These are phyloP conservation scores for Falco columbarius DNA, from an alignment of 2,797 vertebrate genomes.

Conservation along the genomic window DNA sequence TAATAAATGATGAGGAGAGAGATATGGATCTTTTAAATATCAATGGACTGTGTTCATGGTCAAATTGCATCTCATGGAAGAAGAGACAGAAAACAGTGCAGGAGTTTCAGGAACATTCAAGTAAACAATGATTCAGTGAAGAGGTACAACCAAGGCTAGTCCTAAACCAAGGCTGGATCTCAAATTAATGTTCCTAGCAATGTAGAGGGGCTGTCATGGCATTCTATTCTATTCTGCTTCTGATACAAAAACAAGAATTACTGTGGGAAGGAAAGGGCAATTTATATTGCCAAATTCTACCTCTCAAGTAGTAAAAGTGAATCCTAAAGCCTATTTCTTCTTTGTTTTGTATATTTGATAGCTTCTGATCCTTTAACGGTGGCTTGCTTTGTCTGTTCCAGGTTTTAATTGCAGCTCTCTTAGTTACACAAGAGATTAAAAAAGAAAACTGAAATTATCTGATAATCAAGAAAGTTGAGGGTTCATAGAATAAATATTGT, in stretches of 20 bases:
- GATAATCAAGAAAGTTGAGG: neutral
- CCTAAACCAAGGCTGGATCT: neutral
- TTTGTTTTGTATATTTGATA: neutral
- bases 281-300: neutral
- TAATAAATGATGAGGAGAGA: neutral
- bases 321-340: neutral
- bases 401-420: neutral
- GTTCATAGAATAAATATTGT: neutral
- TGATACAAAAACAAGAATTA: neutral
- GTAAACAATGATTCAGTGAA: neutral
- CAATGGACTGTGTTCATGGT: neutral
- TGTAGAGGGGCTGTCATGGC: neutral
- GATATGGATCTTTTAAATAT: neutral
- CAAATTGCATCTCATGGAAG: neutral
- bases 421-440: neutral
- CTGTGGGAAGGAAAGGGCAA: neutral
- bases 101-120: neutral
- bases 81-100: neutral
- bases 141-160: neutral
- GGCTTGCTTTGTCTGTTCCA: neutral
- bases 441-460: neutral
- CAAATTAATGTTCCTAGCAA: neutral
- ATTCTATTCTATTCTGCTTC: slow-evolving; percentile 2
- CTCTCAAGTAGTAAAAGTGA: neutral
- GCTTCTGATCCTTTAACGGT: neutral